These are phyloP conservation scores for Sapajus apella DNA, from an alignment of 2,113 vertebrate species.

Conservation along the genomic window DNA sequence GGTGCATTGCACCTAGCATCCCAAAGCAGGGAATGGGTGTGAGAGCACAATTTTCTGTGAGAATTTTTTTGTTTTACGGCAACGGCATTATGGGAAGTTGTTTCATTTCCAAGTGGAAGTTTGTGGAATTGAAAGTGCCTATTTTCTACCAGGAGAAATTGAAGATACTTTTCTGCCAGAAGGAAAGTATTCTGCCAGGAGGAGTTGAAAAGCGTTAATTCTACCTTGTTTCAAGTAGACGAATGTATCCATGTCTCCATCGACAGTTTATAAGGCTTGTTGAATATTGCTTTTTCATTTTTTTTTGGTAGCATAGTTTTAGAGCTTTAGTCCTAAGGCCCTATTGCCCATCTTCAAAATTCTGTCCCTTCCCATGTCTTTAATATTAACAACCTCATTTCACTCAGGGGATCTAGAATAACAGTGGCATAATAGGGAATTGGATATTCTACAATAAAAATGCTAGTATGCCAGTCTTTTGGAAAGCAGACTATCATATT, in stretches of 20 bases:
- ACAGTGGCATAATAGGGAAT: not conserved
- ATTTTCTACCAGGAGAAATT: not conserved
- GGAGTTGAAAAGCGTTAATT: conserved; percentile 22
- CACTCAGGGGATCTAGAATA: not conserved
- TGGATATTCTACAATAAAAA: conserved; percentile 15
- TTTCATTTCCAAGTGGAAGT: conserved; percentile 27
- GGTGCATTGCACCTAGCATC: not conserved
- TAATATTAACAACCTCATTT: not conserved
- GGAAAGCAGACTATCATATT: not conserved
- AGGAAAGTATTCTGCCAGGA: not conserved
- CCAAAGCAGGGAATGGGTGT: not conserved
- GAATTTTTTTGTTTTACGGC: not conserved
- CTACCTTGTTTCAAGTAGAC: not conserved
- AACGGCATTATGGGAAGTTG: not conserved
- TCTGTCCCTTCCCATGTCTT: not conserved
- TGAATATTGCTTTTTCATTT: not conserved
- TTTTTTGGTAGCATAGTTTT: not conserved
- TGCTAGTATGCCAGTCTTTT: not conserved
- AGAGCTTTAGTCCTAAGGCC: not conserved
- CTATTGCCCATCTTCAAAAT: not conserved
- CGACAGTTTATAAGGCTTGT: not conserved
- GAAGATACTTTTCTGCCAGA: not conserved
- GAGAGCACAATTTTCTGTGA: not conserved
- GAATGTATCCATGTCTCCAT: not conserved
- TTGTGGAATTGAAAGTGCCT: conserved; percentile 39